Base-by-base conservation (phyloP, 2,888 invertebrate species). In the Sinodicranocentrus sp. region DNA sequence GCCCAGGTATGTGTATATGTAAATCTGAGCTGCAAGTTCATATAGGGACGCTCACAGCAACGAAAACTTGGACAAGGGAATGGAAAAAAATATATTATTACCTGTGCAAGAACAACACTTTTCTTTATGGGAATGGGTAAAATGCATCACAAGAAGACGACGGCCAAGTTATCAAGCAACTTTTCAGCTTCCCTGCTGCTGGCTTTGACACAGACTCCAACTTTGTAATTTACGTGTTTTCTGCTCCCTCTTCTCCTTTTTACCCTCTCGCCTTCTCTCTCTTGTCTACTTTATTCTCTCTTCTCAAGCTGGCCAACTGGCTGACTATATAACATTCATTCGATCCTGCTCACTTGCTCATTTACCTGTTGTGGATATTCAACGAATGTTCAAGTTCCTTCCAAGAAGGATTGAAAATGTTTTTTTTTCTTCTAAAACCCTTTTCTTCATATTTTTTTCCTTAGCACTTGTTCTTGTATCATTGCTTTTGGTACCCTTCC, bases 171-270 rank as follows among this genome's bases (percentile, higher is more conserved):
- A 84, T 84, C 84, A 84, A 73, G 84, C 77, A 84, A 84, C 78
- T 84, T 78, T 84, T 84, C 84, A 84, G 84, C 78, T 84, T 78
- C 84, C 84, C 84, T 84, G 78, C 84, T 84, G 84, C 84, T 84
- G 71, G 67, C 84, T 84, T 84, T 84, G 84, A 84, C 84, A 78
- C 63, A 84, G 84, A 84, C 84, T 84, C 84, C 84, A 84, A 84
- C 84, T 84, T 84, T 84, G 84, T 84, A 78, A 84, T 84, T 84
- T 84, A 84, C 84, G 84, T 84, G 84, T 84, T 84, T 84, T 84
- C 84, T 84, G 76, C 82, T 83, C 82, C 82, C 76, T 83, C 52
- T 67, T 76, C 65, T 63, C 59, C 28, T 65, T 61, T 61, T 61
- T 57, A 19, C 43, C 39, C 17, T 54, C 65, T 59, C 48, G 43